phyloP scores from a whole-genome alignment of 2,113 vertebrate species.

The Petroica traversi region DNA sequence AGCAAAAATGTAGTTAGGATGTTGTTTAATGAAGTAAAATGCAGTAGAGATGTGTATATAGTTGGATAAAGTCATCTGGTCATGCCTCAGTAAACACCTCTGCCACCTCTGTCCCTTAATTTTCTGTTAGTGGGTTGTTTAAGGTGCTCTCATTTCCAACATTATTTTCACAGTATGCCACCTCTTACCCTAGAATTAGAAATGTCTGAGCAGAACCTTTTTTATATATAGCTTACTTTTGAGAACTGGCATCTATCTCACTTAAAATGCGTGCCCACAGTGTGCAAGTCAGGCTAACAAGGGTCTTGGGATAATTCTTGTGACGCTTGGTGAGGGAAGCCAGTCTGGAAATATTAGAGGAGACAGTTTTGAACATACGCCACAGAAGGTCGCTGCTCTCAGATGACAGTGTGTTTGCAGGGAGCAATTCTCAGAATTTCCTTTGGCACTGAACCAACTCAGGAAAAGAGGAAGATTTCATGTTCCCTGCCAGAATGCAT shows the following conservation, averaged over 20 bases:
- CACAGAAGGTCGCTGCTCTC: neutral
- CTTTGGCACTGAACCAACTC: neutral
- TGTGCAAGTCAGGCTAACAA: neutral
- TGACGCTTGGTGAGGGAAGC: neutral
- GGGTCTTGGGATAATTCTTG: neutral
- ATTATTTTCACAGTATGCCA: neutral
- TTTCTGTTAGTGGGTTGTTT: neutral
- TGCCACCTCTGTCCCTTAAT: neutral
- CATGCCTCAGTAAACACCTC: neutral
- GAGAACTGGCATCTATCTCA: neutral
- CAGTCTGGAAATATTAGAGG: neutral
- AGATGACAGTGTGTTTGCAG: slow-evolving; percentile 28
- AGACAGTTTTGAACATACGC: neutral
- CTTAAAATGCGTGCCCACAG: neutral
- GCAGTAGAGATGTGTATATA: neutral
- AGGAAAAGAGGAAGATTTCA: slow-evolving; percentile 38
- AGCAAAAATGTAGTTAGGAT: neutral
- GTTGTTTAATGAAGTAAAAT: neutral
- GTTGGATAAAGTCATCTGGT: neutral
- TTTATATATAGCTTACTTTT: neutral
- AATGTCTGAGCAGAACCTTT: neutral
- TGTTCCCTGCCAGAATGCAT: slow-evolving; percentile 9
- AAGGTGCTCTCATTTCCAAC: neutral
- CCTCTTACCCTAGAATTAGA: neutral
- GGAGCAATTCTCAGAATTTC: slow-evolving; percentile 45